Percentiles rank a stretch among this genome's conserved stretches.
Evolutionary conservation across 2,113 vertebrate genomes (phyloP).

Genomic region (Lagopus muta): DNA sequence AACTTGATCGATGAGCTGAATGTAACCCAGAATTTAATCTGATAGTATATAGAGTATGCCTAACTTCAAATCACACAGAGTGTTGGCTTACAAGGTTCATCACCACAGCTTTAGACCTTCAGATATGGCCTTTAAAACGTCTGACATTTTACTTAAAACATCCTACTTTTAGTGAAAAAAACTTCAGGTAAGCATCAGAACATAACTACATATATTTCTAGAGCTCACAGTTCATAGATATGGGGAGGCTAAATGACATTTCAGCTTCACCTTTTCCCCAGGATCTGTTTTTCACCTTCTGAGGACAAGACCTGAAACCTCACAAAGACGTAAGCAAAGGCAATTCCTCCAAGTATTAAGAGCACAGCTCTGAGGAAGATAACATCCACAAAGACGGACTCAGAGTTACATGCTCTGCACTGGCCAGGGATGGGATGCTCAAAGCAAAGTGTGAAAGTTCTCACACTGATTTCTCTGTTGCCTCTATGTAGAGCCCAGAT

Average conservation of each 20-base stretch:
- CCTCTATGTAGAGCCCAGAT: neutral
- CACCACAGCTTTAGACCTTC: neutral
- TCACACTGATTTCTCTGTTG: neutral
- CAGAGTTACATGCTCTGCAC: fast-evolving
- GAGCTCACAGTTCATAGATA: neutral
- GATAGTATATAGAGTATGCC: fast-evolving
- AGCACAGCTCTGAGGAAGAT: neutral
- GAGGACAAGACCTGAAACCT: neutral
- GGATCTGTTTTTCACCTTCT: neutral
- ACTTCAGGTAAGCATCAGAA: neutral
- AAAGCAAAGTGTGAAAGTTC: neutral
- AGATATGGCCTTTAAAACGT: neutral
- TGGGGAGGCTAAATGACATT: neutral
- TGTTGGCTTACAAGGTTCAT: neutral
- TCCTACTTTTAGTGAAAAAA: neutral
- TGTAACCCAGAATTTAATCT: neutral
- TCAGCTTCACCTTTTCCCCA: neutral
- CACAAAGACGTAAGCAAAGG: neutral
- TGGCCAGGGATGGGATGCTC: fast-evolving
- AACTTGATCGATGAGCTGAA: neutral
- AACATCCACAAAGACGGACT: neutral
- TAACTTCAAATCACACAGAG: neutral
- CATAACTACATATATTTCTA: too few relatives aligned
- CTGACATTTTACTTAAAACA: neutral
- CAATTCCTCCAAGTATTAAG: neutral